Percentiles rank a stretch among this genome's conserved stretches.
Evolutionary conservation across 2,888 invertebrate species (phyloP).

Genomic region (Volucella zonaria): DNA sequence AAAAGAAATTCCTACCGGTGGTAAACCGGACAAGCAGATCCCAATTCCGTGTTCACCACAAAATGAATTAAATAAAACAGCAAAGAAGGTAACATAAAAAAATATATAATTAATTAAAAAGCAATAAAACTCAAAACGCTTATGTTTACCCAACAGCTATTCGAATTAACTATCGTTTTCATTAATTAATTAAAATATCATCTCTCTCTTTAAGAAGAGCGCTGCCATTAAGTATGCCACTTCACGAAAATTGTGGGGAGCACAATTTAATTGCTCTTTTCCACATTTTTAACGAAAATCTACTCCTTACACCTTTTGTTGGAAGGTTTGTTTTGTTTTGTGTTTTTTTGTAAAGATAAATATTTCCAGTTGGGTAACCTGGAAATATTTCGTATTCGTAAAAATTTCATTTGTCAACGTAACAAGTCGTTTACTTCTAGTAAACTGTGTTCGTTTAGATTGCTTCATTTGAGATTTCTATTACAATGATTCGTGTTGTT

Average conservation of each 20-base stretch:
- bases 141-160: constrained; percentile 59
- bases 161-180: constrained; percentile 55
- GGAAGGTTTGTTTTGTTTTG: too few species aligned
- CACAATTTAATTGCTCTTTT: constrained; percentile 44
- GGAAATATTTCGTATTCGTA: too few species aligned
- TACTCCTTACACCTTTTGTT: constrained; percentile 8
- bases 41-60: constrained; percentile 34
- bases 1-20: constrained; percentile 22
- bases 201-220: constrained; percentile 13
- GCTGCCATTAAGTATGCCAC: constrained; percentile 3
- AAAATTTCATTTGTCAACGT: constrained; percentile 63
- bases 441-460: constrained; percentile 61
- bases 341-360: not conserved
- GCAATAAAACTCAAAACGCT: constrained; percentile 61
- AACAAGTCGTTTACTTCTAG: constrained; percentile 44
- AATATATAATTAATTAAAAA: constrained; percentile 59
- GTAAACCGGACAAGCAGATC: constrained; percentile 25
- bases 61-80: constrained; percentile 13
- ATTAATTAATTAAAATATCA: constrained; percentile 67
- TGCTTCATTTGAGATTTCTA: constrained; percentile 58
- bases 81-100: constrained; percentile 15
- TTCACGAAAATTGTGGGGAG: not conserved
- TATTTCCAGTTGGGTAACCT: constrained; percentile 14
- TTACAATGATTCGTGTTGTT: not conserved
- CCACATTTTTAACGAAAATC: constrained; percentile 13